A percentile compares a stretch with the other conserved stretches of the same genome.
Conservation (phyloP, 2,113 vertebrate genomes). For the Bombycilla garrulus region DNA sequence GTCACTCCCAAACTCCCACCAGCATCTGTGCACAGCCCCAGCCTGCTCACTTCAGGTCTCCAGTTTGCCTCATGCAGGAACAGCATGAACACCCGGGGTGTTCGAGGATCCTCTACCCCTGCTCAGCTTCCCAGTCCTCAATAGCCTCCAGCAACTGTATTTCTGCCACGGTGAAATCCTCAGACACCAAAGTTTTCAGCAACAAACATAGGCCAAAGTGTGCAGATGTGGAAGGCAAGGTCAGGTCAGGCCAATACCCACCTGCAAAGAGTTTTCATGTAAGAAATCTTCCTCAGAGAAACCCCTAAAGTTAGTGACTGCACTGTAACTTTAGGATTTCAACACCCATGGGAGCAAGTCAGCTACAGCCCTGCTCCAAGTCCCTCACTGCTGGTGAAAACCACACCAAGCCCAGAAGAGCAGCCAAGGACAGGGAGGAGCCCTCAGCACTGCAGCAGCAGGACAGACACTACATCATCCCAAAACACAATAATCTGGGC, state of each 20-base stretch:
- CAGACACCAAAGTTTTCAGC: neutral
- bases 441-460: neutral
- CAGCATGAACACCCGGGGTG: neutral
- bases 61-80: neutral
- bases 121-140: neutral
- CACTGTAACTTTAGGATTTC: neutral
- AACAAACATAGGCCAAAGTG: neutral
- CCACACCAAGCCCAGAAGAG: neutral
- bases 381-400: neutral
- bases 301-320: neutral
- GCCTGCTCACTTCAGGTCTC: neutral
- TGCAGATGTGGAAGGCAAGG: neutral
- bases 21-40: neutral
- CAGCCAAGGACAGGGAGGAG: neutral
- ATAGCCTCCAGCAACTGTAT: neutral
- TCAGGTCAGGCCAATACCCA: neutral
- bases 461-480: neutral
- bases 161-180: neutral
- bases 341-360: neutral
- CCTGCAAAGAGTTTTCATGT: neutral
- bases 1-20: neutral
- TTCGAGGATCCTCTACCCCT: neutral
- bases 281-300: neutral
- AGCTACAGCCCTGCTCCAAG: neutral
- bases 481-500: neutral